Evolutionary conservation across 2,797 vertebrate species (phyloP), one percentile per base, ranked within the genome.

Genomic region (Coranthus polyacanthus): DNA sequence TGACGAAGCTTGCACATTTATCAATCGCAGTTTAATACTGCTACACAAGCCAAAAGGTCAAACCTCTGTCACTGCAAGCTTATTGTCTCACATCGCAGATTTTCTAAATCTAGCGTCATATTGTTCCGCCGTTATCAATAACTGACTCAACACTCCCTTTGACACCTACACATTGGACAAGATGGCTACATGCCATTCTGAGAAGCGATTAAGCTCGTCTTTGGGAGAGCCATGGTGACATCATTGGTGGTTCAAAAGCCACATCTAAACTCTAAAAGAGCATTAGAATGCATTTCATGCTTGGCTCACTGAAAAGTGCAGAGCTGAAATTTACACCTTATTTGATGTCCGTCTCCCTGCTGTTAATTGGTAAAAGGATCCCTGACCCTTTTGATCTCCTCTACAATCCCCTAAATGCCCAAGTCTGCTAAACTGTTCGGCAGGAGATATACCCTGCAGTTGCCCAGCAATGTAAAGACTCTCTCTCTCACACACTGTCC

Each of bases 261-360:
- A 83, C 90, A 82, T 84, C 81, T 89, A 92, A 90, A 90, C 94
- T 95, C 89, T 88, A 88, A 91, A 92, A 92, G 91, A 93, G 93
- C 92, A 95, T 95, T 95, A 94, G 92, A 94, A 96, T 95, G 94
- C 93, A 94, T 95, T 96, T 96, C 93, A 95, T 94, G 92, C 94
- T 93, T 79, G 79, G 92, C 92, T 94, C 92, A 88, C 92, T 95
- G 93, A 93, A 95, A 95, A 95, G 94, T 91, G 94, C 94, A 90
- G 94, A 94, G 92, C 94, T 95, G 95, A 95, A 95, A 95, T 95
- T 94, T 94, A 95, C 94, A 95, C 95, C 95, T 95, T 94, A 95
- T 95, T 94, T 95, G 94, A 96, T 95, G 95, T 95, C 92, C 91
- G 89, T 95, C 92, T 95, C 87, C 94, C 94, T 82, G 92, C 93